Evolutionary conservation across 1,140 invertebrate species (phyloP).

Genomic region (Brachionus paranguensis): DNA sequence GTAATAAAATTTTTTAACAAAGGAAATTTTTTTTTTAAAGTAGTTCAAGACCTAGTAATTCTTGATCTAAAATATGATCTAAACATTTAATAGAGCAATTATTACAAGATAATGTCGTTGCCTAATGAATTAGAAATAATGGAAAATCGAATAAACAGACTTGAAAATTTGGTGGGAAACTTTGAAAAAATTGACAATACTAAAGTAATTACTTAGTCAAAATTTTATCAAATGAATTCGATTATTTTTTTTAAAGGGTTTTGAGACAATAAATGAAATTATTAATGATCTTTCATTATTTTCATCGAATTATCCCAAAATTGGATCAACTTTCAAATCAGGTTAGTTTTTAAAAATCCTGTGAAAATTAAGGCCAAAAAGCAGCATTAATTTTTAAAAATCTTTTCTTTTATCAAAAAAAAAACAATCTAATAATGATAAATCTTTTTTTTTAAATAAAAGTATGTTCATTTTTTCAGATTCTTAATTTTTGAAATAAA

Average conservation of each 20-base stretch:
- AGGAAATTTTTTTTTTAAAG: neutral
- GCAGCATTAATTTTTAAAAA: no score
- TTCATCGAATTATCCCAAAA: neutral
- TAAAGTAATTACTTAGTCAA: neutral
- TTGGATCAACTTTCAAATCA: neutral
- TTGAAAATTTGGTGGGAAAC: constrained; percentile 9
- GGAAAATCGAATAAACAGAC: neutral
- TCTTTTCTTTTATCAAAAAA: no score
- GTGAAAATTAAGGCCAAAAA: no score
- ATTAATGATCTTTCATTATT: neutral
- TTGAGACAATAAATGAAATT: neutral
- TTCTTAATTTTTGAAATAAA: no score
- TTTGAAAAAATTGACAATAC: neutral
- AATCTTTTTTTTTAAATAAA: no score
- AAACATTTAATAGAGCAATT: neutral
- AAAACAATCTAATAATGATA: no score
- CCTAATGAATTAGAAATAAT: neutral
- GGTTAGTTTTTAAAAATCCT: neutral
- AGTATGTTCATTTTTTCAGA: no score
- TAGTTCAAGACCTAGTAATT: neutral
- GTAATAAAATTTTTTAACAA: neutral
- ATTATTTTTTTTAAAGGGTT: neutral
- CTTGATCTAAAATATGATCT: neutral
- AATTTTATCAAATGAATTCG: neutral
- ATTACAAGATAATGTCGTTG: neutral